Conservation (phyloP, 1,140 invertebrate species). For the Bilobella aurantiaca region DNA sequence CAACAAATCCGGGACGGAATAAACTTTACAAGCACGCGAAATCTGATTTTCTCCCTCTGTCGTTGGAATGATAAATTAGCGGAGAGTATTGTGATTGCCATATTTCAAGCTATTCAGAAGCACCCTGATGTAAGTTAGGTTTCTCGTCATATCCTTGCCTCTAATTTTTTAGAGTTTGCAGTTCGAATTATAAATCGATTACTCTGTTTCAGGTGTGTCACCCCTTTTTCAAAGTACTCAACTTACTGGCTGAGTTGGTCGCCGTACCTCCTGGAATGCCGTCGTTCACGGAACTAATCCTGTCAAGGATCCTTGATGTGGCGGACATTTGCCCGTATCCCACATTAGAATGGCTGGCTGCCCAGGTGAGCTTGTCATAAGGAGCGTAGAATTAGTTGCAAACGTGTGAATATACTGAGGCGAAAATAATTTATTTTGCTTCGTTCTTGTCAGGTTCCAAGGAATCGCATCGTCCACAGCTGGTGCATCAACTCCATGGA, state of each 20-base stretch:
- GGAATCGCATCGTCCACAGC: conserved; percentile 76
- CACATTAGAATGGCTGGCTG: conserved; percentile 82
- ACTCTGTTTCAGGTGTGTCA: conserved; percentile 62
- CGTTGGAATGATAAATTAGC: conserved; percentile 79
- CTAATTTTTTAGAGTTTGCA: background rate
- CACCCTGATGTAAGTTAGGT: conserved; percentile 64
- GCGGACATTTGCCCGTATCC: conserved; percentile 79
- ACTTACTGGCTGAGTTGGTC: conserved; percentile 59
- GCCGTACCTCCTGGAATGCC: conserved; percentile 65
- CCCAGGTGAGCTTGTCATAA: conserved; percentile 45
- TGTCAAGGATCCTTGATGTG: conserved; percentile 79
- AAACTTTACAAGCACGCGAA: conserved; percentile 79
- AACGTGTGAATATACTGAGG: no score
- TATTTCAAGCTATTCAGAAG: conserved; percentile 78
- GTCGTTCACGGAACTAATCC: conserved; percentile 75
- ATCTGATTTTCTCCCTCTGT: conserved; percentile 80
- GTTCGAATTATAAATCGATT: conserved; percentile 34
- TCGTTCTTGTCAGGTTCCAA: conserved; percentile 46
- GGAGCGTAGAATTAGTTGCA: background rate
- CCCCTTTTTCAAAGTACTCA: conserved; percentile 82
- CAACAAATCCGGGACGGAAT: conserved; percentile 88
- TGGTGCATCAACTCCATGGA: conserved; percentile 80
- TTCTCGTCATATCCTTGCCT: no score
- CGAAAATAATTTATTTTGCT: background rate
- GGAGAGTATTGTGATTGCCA: conserved; percentile 73